These are phyloP conservation scores for Aproaerema taeniolella DNA, from an alignment of 2,888 invertebrate genomes.

Conservation along the genomic window DNA sequence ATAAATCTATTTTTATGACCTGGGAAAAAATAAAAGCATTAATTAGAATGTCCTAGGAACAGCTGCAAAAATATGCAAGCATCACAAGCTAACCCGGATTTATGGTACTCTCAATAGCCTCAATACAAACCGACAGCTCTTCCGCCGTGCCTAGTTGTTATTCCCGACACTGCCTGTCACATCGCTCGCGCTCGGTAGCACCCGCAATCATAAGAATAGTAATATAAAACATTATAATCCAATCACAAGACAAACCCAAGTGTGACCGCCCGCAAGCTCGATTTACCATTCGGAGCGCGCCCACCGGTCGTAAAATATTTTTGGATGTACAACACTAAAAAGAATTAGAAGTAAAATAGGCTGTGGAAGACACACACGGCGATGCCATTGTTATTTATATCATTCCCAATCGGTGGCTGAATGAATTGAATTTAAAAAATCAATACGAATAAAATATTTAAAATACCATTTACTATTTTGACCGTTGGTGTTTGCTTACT, in stretches of 20 bases:
- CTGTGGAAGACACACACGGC: slow-evolving; percentile 40
- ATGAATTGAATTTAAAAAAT: slow-evolving; percentile 11
- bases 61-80: no score
- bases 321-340: slow-evolving; percentile 48
- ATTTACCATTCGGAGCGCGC: slow-evolving; percentile 64
- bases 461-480: no score
- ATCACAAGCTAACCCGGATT: slow-evolving; percentile 12
- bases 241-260: slow-evolving; percentile 64
- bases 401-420: slow-evolving; percentile 12
- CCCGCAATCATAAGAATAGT: slow-evolving; percentile 70
- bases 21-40: no score
- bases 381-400: slow-evolving; percentile 25
- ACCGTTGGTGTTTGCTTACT: slow-evolving; percentile 38
- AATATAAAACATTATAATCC: slow-evolving; percentile 76
- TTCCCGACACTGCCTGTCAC: slow-evolving; percentile 60
- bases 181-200: slow-evolving; percentile 61
- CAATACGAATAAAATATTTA: no score
- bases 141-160: slow-evolving; percentile 48
- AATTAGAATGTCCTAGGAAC: no score
- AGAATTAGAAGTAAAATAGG: slow-evolving; percentile 54
- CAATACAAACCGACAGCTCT: slow-evolving; percentile 17
- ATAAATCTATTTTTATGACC: no score
- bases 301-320: slow-evolving; percentile 64
- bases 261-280: slow-evolving; percentile 64
- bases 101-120: slow-evolving; percentile 6